Evolutionary conservation across 2,113 vertebrate species (phyloP), one percentile per base, ranked within the genome.

Genomic region (Eptatretus burgeri): DNA sequence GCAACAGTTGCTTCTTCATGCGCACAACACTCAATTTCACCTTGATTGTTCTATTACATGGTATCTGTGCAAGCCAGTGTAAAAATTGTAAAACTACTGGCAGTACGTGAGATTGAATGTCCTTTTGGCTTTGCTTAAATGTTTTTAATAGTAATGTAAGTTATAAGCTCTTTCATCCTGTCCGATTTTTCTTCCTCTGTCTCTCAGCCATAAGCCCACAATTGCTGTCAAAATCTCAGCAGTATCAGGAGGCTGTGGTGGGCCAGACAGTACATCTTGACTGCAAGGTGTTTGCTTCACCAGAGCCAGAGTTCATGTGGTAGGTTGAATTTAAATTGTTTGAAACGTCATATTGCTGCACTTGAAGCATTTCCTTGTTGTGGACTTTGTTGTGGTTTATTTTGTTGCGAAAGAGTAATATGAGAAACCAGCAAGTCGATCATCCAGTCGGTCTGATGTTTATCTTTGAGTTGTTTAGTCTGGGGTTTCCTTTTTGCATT

Each of bases 221-320:
- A 41, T 5, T 41, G 27, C 27, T 41, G 27, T 41, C 27, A 3
- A 7, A 41, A 7, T 41, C 27, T 41, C 27, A 41, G 27, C 27
- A 41, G 27, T 41, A 41, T 2, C 20, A 60, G n/a, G 10, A 9
- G n/a, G 56, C 56, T 12, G 56, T 60, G 56, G 56, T 60, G 56
- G 20, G 20, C 56, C 56, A 60, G 12, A 60, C 56, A 12, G 56
- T 60, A 12, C 56, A 60, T 20, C n/a, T 60, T 60, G 56, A 60
- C n/a, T 60, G 56, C 56, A 60, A 60, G 56, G 56, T 60, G 56
- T 60, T 60, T 11, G 56, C 56, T 13, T 60, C 56, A 2, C 56
- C 56, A 60, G n/a, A 60, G 56, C 9, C 56, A n/a, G 20, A n/a
- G 9, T 60, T 60, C 56, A 60, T 60, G 56, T 60, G 56, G 56